phyloP scores from a whole-genome alignment of 2,113 vertebrate species.

The Theropithecus gelada region DNA sequence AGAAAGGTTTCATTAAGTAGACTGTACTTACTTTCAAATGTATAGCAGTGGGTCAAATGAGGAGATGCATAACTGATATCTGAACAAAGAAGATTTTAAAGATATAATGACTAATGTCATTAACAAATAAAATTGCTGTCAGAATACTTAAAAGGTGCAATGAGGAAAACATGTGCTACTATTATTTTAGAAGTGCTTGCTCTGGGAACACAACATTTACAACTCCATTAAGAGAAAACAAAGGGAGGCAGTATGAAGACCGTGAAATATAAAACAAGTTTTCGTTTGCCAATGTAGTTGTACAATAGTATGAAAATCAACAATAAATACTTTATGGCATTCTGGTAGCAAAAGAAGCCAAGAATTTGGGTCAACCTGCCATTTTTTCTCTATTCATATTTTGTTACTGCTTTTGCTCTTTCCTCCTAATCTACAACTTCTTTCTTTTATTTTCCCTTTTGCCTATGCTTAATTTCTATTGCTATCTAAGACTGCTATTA shows the following conservation, averaged over 20 bases:
- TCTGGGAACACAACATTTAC: background rate
- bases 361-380: background rate
- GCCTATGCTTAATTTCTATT: background rate
- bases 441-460: slow-evolving; percentile 10
- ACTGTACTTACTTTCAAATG: background rate
- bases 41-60: background rate
- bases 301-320: background rate
- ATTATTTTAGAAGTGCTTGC: background rate
- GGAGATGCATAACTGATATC: background rate
- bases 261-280: background rate
- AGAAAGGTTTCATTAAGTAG: background rate
- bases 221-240: background rate
- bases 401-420: background rate
- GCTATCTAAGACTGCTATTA: background rate
- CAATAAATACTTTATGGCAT: background rate
- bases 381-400: background rate
- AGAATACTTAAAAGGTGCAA: background rate
- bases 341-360: background rate
- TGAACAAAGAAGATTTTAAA: background rate
- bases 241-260: background rate
- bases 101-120: background rate
- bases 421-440: background rate
- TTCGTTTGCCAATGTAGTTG: background rate
- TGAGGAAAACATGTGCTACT: background rate
- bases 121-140: background rate